Conservation (phyloP, 2,113 vertebrate genomes). For the Suncus etruscus region DNA sequence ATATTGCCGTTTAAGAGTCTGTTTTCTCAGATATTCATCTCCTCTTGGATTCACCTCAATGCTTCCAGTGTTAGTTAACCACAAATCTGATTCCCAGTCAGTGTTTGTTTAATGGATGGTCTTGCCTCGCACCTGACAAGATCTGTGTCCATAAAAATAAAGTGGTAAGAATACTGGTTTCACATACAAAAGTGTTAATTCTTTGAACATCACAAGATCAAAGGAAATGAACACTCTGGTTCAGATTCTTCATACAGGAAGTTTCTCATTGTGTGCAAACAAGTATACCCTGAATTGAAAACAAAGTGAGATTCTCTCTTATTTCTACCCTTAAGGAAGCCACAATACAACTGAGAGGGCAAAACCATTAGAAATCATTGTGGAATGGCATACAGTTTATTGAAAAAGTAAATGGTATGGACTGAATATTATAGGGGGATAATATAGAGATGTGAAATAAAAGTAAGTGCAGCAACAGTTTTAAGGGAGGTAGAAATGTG, state of each 20-base stretch:
- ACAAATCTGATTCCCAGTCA: slow-evolving; percentile 31
- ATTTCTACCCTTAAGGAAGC: slow-evolving; percentile 21
- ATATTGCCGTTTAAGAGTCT: background rate
- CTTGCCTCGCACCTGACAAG: background rate
- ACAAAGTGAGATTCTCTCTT: slow-evolving; percentile 14
- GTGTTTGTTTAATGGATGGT: slow-evolving; percentile 54
- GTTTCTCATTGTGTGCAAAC: slow-evolving; percentile 22
- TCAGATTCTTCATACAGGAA: slow-evolving; percentile 53
- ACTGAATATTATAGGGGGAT: background rate
- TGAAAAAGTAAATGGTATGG: slow-evolving; percentile 35
- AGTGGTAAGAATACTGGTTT: slow-evolving; percentile 14
- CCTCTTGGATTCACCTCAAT: background rate
- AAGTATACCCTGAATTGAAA: background rate
- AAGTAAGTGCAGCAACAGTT: slow-evolving; percentile 51
- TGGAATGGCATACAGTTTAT: slow-evolving; percentile 31
- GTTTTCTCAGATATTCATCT: slow-evolving; percentile 42
- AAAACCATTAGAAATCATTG: slow-evolving; percentile 32
- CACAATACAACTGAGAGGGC: background rate
- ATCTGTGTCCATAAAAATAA: background rate
- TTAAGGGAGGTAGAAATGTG: background rate
- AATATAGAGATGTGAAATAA: slow-evolving; percentile 29
- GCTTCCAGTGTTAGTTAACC: background rate
- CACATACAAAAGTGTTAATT: background rate
- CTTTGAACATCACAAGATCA: slow-evolving; percentile 9
- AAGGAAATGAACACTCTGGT: background rate